Percentiles rank a stretch among this genome's conserved stretches.
These are phyloP conservation scores for Chaetophractus vellerosus DNA, from an alignment of 2,797 vertebrate species.

Conservation along the genomic window DNA sequence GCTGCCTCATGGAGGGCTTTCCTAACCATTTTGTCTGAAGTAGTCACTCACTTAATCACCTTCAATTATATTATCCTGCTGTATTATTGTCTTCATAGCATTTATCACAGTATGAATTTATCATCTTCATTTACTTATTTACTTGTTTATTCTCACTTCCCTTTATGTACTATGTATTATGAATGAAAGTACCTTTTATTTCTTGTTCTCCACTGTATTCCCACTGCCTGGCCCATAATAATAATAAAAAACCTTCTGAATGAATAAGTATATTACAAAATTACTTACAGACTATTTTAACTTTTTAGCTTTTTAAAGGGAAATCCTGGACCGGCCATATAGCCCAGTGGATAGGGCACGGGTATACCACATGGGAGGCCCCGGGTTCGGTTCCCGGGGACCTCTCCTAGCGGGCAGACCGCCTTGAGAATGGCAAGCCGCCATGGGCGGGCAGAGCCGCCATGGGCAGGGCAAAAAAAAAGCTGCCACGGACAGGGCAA, in stretches of 20 bases:
- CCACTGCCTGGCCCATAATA: not conserved
- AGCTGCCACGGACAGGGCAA: too few relatives aligned
- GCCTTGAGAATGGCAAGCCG: too few relatives aligned
- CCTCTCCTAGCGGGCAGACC: too few relatives aligned
- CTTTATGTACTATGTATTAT: not conserved
- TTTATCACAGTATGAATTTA: not conserved
- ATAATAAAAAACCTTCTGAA: not conserved
- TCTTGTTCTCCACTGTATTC: not conserved
- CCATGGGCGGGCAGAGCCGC: too few relatives aligned
- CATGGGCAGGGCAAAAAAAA: too few relatives aligned
- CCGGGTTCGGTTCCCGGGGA: too few relatives aligned
- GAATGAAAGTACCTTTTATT: not conserved
- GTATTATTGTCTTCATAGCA: not conserved
- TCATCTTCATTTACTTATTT: not conserved
- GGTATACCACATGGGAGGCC: too few relatives aligned
- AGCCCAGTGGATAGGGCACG: too few relatives aligned
- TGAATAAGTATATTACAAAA: conserved; percentile 37
- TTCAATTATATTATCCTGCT: not conserved
- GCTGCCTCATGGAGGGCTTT: not conserved
- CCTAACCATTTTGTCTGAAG: not conserved
- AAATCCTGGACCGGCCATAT: too few relatives aligned
- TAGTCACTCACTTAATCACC: not conserved
- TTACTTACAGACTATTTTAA: conserved; percentile 26
- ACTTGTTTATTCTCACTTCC: not conserved
- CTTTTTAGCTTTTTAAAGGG: not conserved